Evolutionary conservation across 2,888 invertebrate species (phyloP).

Genomic region (Drosophila acutilabella): DNA sequence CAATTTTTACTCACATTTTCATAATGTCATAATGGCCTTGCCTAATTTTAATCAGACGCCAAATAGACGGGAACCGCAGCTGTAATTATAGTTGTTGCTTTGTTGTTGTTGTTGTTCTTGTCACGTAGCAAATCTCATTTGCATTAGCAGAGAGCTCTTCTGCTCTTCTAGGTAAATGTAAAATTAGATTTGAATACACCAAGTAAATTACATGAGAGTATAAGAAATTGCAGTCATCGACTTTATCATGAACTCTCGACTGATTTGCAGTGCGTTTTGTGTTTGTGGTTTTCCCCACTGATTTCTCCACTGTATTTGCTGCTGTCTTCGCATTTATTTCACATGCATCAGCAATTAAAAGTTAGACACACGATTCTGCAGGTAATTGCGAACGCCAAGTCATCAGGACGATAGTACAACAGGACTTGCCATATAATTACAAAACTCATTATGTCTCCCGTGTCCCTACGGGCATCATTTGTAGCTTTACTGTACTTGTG

Average conservation of each 20-base stretch:
- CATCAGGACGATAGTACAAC: constrained; percentile 31
- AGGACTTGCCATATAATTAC: constrained; percentile 59
- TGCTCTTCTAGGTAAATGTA: constrained; percentile 32
- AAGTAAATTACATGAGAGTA: constrained; percentile 33
- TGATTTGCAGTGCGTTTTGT: constrained; percentile 29
- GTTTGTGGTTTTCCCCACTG: constrained; percentile 21
- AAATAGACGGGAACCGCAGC: constrained; percentile 19
- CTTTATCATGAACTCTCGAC: constrained; percentile 17
- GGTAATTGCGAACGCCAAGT: constrained; percentile 63
- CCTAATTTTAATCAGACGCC: constrained; percentile 54
- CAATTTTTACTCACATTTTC: constrained; percentile 60
- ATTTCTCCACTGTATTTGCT: constrained; percentile 4
- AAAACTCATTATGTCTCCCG: constrained; percentile 68
- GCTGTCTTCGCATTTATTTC: constrained; percentile 54
- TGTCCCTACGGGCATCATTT: constrained; percentile 11
- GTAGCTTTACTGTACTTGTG: constrained; percentile 15
- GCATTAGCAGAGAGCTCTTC: constrained; percentile 27
- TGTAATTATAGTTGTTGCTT: background rate
- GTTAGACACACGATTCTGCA: constrained; percentile 66
- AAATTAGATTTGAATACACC: constrained; percentile 59
- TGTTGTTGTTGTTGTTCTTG: background rate
- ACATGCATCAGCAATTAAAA: constrained; percentile 78
- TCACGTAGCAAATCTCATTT: constrained; percentile 33
- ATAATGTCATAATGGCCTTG: constrained; percentile 69
- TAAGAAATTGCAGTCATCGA: constrained; percentile 43